These are phyloP conservation scores for Halotydeus destructor DNA, from an alignment of 1,140 invertebrate species.

Conservation along the genomic window DNA sequence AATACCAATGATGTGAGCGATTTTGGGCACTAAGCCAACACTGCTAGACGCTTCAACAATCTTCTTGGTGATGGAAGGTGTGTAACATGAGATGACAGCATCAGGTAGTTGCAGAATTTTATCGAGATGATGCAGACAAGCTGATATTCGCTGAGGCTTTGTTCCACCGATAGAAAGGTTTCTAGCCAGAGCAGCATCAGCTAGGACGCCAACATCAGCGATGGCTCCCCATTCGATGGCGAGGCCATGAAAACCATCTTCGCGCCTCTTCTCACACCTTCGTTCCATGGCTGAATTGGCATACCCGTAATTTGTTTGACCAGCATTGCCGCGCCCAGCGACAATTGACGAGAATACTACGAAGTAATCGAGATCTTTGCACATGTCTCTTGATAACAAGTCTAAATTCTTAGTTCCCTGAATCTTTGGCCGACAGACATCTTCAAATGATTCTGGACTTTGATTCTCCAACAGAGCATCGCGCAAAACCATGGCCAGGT, in stretches of 20 bases:
- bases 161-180: too few species aligned
- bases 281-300: slow-evolving; percentile 92
- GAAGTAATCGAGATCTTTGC: slow-evolving; percentile 63
- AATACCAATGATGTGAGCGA: slow-evolving; percentile 66
- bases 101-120: slow-evolving; percentile 31
- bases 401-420: slow-evolving; percentile 50
- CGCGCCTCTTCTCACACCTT: slow-evolving; percentile 30
- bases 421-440: slow-evolving; percentile 35
- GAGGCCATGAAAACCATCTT: slow-evolving; percentile 43
- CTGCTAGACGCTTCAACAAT: too few species aligned
- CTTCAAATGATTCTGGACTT: slow-evolving; percentile 48
- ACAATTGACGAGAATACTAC: slow-evolving; percentile 86
- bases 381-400: slow-evolving; percentile 41
- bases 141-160: slow-evolving; percentile 72
- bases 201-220: slow-evolving; percentile 81
- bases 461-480: slow-evolving; percentile 77
- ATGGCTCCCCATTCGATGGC: slow-evolving; percentile 95
- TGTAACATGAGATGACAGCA: slow-evolving; percentile 6
- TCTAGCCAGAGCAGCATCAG: slow-evolving; percentile 74
- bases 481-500: slow-evolving; percentile 60
- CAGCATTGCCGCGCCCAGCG: slow-evolving; percentile 76
- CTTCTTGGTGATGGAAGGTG: slow-evolving; percentile 32
- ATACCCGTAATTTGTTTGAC: slow-evolving; percentile 82
- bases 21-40: too few species aligned
- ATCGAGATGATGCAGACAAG: slow-evolving; percentile 64